A percentile compares a stretch with the other conserved stretches of the same genome.
phyloP scores from a whole-genome alignment of 2,113 vertebrate genomes.

The Cebus imitator region DNA sequence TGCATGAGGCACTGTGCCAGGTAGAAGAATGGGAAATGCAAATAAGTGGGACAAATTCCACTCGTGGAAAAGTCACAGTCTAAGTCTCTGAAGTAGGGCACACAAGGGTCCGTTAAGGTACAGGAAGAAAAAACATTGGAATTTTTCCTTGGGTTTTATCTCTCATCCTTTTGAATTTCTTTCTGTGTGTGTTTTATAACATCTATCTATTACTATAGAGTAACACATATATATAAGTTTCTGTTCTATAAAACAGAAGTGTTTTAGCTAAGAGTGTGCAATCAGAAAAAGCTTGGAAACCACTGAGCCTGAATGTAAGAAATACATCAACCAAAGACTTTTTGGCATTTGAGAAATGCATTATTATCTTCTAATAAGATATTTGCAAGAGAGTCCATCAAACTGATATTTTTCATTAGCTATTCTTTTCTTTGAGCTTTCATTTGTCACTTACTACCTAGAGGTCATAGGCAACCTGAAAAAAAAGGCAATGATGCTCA shows the following conservation, averaged over 20 bases:
- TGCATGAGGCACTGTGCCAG: neutral
- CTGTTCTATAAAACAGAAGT: neutral
- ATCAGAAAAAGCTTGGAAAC: slow-evolving; percentile 15
- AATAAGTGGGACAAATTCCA: neutral
- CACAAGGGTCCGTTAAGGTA: neutral
- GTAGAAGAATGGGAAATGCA: neutral
- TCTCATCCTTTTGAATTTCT: slow-evolving; percentile 11
- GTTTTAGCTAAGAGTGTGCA: slow-evolving; percentile 28
- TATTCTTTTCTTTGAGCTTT: slow-evolving; percentile 52
- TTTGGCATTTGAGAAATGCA: slow-evolving; percentile 22
- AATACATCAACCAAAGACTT: slow-evolving; percentile 2
- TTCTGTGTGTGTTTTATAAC: slow-evolving; percentile 43
- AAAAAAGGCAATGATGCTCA: neutral
- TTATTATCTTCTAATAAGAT: slow-evolving; percentile 31
- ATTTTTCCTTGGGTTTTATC: slow-evolving; percentile 33
- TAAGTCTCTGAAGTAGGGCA: neutral
- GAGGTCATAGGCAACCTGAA: slow-evolving; percentile 21
- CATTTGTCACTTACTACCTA: neutral
- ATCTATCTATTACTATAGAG: slow-evolving; percentile 21
- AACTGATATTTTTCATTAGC: slow-evolving; percentile 33
- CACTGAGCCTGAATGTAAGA: slow-evolving; percentile 28
- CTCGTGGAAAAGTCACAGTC: neutral
- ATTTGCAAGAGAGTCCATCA: slow-evolving; percentile 9
- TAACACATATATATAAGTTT: slow-evolving; percentile 13
- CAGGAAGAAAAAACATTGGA: slow-evolving; percentile 26